Evolutionary conservation across 1,140 invertebrate genomes (phyloP), one percentile per base, ranked within the genome.

Genomic region (Charaxes varanes): DNA sequence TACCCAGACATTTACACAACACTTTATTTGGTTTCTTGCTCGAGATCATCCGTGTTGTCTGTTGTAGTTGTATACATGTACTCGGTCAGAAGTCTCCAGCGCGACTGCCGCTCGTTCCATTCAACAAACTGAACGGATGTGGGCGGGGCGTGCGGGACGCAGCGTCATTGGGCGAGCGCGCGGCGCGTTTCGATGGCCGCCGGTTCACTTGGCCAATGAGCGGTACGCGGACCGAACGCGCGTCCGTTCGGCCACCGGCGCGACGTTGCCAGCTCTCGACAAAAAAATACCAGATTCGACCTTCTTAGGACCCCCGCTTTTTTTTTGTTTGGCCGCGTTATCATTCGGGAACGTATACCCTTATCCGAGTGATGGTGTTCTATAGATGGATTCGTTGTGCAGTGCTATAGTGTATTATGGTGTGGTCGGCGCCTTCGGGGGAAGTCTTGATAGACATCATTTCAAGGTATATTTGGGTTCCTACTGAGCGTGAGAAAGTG

Each of bases 281-380:
- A 70, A 81, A 79, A 79, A 81, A 82, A 76, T 70, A 79, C 70
- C 70, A 76, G 69, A 78, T 78, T 80, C 74, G 74, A 79, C 74
- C 77, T 79, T 81, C 74, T 79, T 79, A 70, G 77, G 77, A 79
- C 66, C 72, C 74, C 63, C 57, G 72, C 55, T 72, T 82, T 82
- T 78, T 78, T 82, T 79, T 79, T 79, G 71, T 78, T 81, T 76
- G 61, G 65, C 64, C 66, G 67, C 67, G 78, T 82, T 82, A 79
- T 82, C 78, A 77, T 71, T 78, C 64, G 54, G 71, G 72, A 73
- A 70, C 68, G 66, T 60, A 63, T 66, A 71, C 43, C 65, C 69
- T 73, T 74, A 74, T 72, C 68, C 66, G 62, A 59, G 76, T 67
- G 66, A 80, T 79, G 74, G 68, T 68, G 64, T 48, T 52, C 51